Conservation (phyloP, 2,888 invertebrate species). For the Tubiluchus corallicola region DNA sequence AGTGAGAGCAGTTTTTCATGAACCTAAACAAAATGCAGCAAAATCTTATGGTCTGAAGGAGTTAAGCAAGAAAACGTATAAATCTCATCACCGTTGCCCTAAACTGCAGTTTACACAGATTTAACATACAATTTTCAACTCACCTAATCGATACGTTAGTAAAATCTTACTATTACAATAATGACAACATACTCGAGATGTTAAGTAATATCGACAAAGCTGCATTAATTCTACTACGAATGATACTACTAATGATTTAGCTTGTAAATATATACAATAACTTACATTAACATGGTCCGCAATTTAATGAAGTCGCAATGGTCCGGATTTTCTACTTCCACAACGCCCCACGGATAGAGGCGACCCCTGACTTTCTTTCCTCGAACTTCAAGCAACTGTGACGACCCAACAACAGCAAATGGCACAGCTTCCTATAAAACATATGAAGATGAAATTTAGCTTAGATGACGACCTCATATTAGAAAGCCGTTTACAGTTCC, state of each 20-base stretch:
- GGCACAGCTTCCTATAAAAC: slow-evolving; percentile 57
- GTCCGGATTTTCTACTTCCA: slow-evolving; percentile 93
- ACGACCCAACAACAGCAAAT: slow-evolving; percentile 94
- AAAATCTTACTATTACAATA: too few species aligned
- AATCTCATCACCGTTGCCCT: too few species aligned
- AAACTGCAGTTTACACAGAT: too few species aligned
- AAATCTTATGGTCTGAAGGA: too few species aligned
- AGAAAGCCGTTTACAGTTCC: too few species aligned
- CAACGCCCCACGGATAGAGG: slow-evolving; percentile 93
- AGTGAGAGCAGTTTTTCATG: too few species aligned
- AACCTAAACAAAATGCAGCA: too few species aligned
- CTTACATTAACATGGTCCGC: slow-evolving; percentile 78
- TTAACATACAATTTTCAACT: too few species aligned
- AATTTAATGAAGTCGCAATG: slow-evolving; percentile 96
- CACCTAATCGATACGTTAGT: too few species aligned
- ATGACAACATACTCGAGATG: too few species aligned
- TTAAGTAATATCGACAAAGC: slow-evolving; percentile 17
- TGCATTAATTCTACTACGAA: not conserved
- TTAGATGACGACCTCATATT: not conserved
- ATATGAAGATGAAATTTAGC: not conserved
- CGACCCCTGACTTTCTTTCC: slow-evolving; percentile 81
- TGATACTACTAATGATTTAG: not conserved
- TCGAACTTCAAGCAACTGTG: slow-evolving; percentile 70
- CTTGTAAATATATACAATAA: not conserved
- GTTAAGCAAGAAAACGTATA: too few species aligned